A percentile compares a stretch with the other conserved stretches of the same genome.
Conservation (phyloP, 2,113 vertebrate species). For the Sander lucioperca region DNA sequence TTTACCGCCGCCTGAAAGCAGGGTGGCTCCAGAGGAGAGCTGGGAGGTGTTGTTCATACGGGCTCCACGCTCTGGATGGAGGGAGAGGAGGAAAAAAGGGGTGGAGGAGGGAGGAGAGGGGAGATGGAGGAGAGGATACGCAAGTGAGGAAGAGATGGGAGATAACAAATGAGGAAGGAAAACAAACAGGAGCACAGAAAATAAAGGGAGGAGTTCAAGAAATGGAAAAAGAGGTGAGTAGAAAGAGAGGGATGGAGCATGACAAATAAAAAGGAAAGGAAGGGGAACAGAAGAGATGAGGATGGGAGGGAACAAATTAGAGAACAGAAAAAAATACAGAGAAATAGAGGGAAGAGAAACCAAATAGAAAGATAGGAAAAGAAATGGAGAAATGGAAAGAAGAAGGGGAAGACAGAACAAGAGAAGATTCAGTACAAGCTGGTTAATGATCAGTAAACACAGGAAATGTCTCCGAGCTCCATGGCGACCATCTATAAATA, state of each 20-base stretch:
- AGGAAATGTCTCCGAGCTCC: conserved; percentile 66
- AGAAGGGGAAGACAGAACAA: background rate
- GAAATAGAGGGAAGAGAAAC: background rate
- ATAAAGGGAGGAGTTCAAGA: background rate
- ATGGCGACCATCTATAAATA: conserved; percentile 74
- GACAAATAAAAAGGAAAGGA: too few relatives aligned
- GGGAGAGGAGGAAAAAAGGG: background rate
- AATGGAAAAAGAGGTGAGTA: background rate
- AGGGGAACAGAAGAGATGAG: background rate
- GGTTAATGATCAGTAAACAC: conserved; percentile 59
- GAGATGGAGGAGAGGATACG: background rate
- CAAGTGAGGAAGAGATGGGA: background rate
- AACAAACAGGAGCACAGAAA: background rate
- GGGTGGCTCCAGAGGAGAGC: conserved; percentile 79
- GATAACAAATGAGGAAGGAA: background rate
- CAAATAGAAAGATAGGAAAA: background rate
- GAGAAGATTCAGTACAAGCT: conserved; percentile 24
- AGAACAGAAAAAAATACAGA: background rate
- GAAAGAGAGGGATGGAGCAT: background rate
- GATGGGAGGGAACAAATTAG: background rate
- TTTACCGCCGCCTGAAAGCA: conserved; percentile 74
- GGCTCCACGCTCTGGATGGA: conserved; percentile 76
- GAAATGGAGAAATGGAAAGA: background rate
- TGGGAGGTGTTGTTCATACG: conserved; percentile 85
- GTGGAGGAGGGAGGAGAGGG: too few relatives aligned